Percentiles rank a stretch among this genome's conserved stretches.
Evolutionary conservation across 2,113 vertebrate genomes (phyloP).

Genomic region (Varanus komodoensis): DNA sequence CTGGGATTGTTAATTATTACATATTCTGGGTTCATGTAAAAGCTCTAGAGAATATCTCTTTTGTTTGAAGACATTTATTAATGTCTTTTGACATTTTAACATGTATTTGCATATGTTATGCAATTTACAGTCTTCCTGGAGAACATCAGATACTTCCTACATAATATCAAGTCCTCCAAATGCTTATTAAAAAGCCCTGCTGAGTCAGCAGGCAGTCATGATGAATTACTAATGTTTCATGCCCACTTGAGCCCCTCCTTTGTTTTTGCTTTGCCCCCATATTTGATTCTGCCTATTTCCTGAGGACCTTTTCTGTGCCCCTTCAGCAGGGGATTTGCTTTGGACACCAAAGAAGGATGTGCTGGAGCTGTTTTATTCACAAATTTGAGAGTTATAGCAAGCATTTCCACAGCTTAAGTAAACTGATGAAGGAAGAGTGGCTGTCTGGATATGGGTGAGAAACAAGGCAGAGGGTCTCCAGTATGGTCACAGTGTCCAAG

Average conservation of each 20-base stretch:
- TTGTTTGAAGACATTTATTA: not conserved
- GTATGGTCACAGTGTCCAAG: no score
- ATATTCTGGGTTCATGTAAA: no score
- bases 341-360: conserved; percentile 42
- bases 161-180: not conserved
- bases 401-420: conserved; percentile 11
- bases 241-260: no score
- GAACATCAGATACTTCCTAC: not conserved
- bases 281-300: no score
- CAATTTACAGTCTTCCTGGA: not conserved
- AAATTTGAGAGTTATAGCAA: conserved; percentile 17
- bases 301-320: not conserved
- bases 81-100: not conserved
- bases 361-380: not conserved
- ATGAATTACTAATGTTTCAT: no score
- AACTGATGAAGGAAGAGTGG: conserved; percentile 25
- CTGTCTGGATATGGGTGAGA: not conserved
- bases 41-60: not conserved
- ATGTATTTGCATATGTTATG: not conserved
- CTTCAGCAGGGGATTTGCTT: not conserved
- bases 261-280: no score
- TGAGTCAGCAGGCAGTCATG: no score
- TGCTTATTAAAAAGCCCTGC: no score
- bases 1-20: no score
- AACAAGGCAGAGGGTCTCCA: no score